Evolutionary conservation across 1,140 invertebrate genomes (phyloP).

Genomic region (Euglossa dilemma): DNA sequence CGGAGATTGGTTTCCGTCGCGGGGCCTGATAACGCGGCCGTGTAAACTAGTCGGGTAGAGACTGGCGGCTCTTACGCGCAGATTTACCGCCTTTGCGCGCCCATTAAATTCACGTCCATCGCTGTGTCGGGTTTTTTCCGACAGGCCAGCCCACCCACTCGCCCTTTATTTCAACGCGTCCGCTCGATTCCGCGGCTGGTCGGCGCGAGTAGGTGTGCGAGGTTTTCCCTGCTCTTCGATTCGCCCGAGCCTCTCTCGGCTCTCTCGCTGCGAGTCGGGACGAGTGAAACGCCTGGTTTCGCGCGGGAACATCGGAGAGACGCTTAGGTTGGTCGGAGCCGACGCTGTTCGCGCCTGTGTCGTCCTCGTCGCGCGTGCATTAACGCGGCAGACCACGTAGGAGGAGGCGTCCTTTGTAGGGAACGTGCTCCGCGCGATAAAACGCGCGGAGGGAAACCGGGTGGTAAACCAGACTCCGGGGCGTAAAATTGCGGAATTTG

Average conservation of each 20-base stretch:
- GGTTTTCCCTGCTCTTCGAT: not conserved
- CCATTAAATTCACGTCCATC: constrained; percentile 18
- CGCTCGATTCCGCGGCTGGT: not conserved
- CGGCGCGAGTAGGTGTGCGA: constrained; percentile 1
- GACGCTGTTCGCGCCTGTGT: not conserved
- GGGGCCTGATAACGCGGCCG: not conserved
- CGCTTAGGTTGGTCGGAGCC: not conserved
- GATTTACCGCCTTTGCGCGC: constrained; percentile 9
- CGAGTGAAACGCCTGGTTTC: not conserved
- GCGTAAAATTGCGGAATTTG: not conserved
- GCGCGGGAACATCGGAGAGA: not conserved
- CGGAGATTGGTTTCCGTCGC: not conserved
- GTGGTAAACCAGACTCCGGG: not conserved
- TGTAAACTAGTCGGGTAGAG: not conserved
- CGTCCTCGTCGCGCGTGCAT: not conserved
- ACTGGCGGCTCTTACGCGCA: not conserved
- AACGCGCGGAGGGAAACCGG: not conserved
- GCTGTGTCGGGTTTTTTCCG: not conserved
- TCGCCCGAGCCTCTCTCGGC: not conserved
- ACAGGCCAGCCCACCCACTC: constrained; percentile 3
- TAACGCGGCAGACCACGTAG: not conserved
- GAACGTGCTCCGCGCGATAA: not conserved
- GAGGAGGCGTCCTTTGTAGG: not conserved
- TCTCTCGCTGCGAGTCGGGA: too few relatives aligned
- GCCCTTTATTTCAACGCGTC: not conserved